Base-by-base conservation (phyloP, 2,888 invertebrate genomes). In the Luperina nickerlii region DNA sequence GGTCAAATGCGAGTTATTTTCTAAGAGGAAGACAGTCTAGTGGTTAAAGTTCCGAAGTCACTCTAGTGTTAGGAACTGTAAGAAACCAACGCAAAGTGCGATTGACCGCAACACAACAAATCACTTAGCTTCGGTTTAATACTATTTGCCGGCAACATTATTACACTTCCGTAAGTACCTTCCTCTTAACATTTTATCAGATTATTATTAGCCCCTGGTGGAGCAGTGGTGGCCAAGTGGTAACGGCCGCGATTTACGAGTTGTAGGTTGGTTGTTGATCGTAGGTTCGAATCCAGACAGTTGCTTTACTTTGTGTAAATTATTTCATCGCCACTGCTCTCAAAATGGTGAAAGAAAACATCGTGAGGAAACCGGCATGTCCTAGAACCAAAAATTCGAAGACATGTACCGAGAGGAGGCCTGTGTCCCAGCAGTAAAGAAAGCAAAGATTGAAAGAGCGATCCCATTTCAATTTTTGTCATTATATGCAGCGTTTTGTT, bases 71-170 rank as follows among this genome's bases (percentile, higher is more conserved):
- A 84, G 87, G 86, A 91, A 91, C 90, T 90, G 86, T 88, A 94
- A 94, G 93, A 94, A 93, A 92, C 90, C 92, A 85, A 91, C 90
- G 90, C 90, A 93, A 93, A 94, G 93, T 92, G 92, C 93, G 92
- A 94, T 94, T 94, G 95, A 94, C 95, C 95, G 91, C 94, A 91
- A 96, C 96, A 96, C 94, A 94, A 94, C 95, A 96, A 95, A 95
- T 96, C 96, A 95, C 96, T 96, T 96, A 95, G 92, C 92, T 92
- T 89, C 90, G 89, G 90, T 92, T 92, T 90, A 90, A 91, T 91
- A 91, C 92, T 91, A 91, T 91, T 94, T 92, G 92, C 79, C 87
- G 85, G 87, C 86, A 87, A 84, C 82, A 85, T 79, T 86, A 82
- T 84, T 88, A 83, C 74, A 69, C 83, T 85, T 84, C 82, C 72